phyloP scores from a whole-genome alignment of 1,140 invertebrate species.

The Hestina assimilis region DNA sequence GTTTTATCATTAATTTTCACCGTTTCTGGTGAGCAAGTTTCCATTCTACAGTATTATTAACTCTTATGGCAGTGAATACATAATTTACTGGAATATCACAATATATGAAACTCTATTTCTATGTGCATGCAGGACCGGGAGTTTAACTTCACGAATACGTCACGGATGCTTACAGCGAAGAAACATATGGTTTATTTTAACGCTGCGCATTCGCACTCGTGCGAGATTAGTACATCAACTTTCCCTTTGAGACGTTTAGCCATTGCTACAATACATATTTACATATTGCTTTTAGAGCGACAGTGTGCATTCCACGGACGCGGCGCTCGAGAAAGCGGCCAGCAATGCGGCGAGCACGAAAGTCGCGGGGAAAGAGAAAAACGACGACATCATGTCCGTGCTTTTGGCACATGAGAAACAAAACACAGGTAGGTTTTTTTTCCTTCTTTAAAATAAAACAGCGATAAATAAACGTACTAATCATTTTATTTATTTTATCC shows the following conservation, averaged over 20 bases:
- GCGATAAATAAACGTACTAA: neutral
- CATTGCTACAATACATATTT: neutral
- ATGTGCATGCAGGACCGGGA: too few relatives aligned
- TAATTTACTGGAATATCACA: too few relatives aligned
- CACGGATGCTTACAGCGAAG: too few relatives aligned
- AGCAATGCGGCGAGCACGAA: constrained; percentile 77
- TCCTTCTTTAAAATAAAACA: neutral
- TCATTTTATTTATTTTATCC: neutral
- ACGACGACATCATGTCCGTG: constrained; percentile 95
- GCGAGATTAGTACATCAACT: too few relatives aligned
- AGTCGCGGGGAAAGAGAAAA: constrained; percentile 81
- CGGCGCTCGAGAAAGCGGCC: constrained; percentile 77
- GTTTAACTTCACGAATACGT: too few relatives aligned
- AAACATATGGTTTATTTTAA: too few relatives aligned
- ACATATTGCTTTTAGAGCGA: constrained; percentile 62
- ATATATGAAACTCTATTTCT: too few relatives aligned
- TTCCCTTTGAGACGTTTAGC: neutral
- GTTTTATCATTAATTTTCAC: too few relatives aligned
- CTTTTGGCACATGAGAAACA: constrained; percentile 93
- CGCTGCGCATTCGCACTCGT: too few relatives aligned
- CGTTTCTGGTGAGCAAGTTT: too few relatives aligned
- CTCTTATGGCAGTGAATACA: too few relatives aligned
- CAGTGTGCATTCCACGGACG: constrained; percentile 70
- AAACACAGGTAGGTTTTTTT: constrained; percentile 61
- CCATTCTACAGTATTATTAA: too few relatives aligned